phyloP scores from a whole-genome alignment of 2,797 vertebrate species.

The Halcyon leucocephala region DNA sequence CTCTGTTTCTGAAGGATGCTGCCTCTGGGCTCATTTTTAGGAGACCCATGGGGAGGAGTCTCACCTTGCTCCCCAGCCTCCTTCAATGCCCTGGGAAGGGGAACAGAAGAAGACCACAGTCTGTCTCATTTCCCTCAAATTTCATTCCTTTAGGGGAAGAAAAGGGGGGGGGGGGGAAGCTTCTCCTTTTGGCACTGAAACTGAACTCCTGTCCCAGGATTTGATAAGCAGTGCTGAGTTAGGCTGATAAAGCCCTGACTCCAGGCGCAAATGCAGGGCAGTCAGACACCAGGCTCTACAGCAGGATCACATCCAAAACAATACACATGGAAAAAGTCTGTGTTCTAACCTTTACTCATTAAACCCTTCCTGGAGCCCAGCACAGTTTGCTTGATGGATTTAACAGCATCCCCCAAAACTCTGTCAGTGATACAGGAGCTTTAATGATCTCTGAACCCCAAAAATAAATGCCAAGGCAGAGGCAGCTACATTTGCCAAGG shows the following conservation, averaged over 20 bases:
- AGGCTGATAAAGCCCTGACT: slow-evolving; percentile 18
- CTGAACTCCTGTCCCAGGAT: background rate
- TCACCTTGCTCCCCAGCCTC: background rate
- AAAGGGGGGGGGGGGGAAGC: too few species aligned
- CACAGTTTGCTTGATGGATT: background rate
- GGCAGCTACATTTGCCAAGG: background rate
- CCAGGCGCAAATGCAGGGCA: background rate
- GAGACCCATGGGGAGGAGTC: background rate
- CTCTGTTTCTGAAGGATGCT: background rate
- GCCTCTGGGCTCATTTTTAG: background rate
- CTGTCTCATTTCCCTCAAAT: background rate
- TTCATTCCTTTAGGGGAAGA: background rate
- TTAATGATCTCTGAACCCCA: background rate
- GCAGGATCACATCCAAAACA: background rate
- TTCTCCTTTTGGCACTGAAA: background rate
- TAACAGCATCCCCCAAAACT: background rate
- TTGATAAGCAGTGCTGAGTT: slow-evolving; percentile 34
- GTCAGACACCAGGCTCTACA: background rate
- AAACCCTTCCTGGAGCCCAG: slow-evolving; percentile 11
- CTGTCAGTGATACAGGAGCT: background rate
- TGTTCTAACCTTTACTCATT: slow-evolving; percentile 29
- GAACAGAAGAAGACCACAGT: background rate
- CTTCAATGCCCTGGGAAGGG: background rate
- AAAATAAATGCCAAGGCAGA: slow-evolving; percentile 24
- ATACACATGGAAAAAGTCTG: slow-evolving; percentile 14